Evolutionary conservation across 2,797 vertebrate genomes (phyloP), one percentile per base, ranked within the genome.

Genomic region (Periparus ater): DNA sequence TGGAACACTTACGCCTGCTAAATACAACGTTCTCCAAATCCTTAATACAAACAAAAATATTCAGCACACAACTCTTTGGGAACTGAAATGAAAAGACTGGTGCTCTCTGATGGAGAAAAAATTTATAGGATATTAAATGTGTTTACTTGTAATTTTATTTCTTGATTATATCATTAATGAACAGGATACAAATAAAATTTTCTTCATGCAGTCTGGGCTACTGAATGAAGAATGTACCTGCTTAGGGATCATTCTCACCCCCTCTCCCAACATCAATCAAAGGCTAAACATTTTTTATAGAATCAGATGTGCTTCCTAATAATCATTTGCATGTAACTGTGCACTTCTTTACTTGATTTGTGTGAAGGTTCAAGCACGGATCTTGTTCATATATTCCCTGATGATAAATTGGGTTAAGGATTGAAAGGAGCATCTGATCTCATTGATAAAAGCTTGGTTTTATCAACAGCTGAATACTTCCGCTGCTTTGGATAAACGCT

Each of bases 371-470:
- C 29, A 57, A 58, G 44, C 4, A 8, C 72, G 47, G 50, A 47
- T 72, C 58, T 88, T 89, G 42, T 71, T 89, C 38, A 34, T 85
- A 32, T 32, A 44, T 51, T 17, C 22, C 34, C 44, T 72, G 63
- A 19, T 32, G 38, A 72, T 62, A 85, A 86, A 90, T 34, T 86
- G 22, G 7, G 75, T 91, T 88, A 78, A 70, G 51, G 42, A 75
- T 78, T 70, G 50, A 78, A 68, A 72, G 47, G 58, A 77, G 18
- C 73, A 65, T 89, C 57, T 95, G 89, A 96, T 96, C 78, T 96
- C 54, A 63, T 11, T 95, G 94, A 81, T 96, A 96, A 95, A 91
- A 85, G 44, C 51, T 72, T 89, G 65, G 68, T 84, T 97, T 95
- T 92, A 88, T 89, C 89, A 95, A 42, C 32, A 85, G 82, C 40